These are phyloP conservation scores for Campoletis sonorensis DNA, from an alignment of 1,140 invertebrate genomes.

Conservation along the genomic window DNA sequence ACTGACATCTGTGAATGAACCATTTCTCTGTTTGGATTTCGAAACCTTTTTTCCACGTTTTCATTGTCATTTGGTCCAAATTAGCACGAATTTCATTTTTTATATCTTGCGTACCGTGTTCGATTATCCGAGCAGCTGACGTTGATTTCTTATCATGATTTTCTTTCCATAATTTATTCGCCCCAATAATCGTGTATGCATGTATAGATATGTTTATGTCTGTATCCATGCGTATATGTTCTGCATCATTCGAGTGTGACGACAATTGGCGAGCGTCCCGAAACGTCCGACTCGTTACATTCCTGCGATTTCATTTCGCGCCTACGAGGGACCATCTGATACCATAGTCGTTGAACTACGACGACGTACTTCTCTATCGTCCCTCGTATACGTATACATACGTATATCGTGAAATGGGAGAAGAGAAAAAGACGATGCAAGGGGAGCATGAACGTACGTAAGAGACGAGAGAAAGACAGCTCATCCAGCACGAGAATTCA, in stretches of 20 bases:
- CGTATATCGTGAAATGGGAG: conserved; percentile 30
- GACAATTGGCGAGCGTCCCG: conserved; percentile 55
- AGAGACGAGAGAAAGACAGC: not conserved
- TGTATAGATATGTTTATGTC: not conserved
- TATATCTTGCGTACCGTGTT: conserved; percentile 11
- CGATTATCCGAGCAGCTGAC: conserved; percentile 27
- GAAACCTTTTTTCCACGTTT: too few species aligned
- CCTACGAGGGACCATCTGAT: conserved; percentile 50
- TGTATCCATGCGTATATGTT: conserved; percentile 37
- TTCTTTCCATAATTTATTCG: not conserved
- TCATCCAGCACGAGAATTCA: conserved; percentile 42
- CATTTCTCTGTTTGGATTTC: too few species aligned
- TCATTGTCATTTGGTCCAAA: not conserved
- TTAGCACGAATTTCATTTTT: not conserved
- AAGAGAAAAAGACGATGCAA: not conserved
- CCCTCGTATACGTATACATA: conserved; percentile 32
- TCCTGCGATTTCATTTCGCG: conserved; percentile 66
- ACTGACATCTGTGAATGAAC: too few species aligned
- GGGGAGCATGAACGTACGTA: not conserved
- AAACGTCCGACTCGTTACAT: conserved; percentile 60
- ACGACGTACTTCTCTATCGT: conserved; percentile 35
- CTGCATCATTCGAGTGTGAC: conserved; percentile 49
- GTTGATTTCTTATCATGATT: conserved; percentile 6
- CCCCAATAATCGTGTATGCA: not conserved
- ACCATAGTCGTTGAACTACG: conserved; percentile 37